Percentiles rank a stretch among this genome's conserved stretches.
Conservation (phyloP, 2,888 invertebrate genomes). For the Caenorhabditis auriculariae region DNA sequence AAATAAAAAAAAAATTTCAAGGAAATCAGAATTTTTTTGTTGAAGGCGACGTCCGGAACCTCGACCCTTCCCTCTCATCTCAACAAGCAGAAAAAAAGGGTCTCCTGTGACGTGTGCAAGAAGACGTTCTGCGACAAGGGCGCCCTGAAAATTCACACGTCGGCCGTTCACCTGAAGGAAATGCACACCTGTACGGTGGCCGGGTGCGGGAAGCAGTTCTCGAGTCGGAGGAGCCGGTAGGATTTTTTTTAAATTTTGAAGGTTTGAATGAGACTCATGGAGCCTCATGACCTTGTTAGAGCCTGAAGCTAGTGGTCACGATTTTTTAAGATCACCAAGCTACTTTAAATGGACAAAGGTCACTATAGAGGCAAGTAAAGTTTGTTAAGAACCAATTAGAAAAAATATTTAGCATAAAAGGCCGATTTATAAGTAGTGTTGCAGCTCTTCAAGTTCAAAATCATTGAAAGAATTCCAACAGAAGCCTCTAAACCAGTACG, state of each 20-base stretch:
- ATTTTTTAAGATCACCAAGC: too few relatives aligned
- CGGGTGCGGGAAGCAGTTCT: slow-evolving; percentile 57
- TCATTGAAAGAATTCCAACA: too few relatives aligned
- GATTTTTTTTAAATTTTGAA: slow-evolving; percentile 5
- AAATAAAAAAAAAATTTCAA: too few relatives aligned
- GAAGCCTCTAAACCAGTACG: too few relatives aligned
- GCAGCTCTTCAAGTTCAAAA: too few relatives aligned
- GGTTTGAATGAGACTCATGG: background rate
- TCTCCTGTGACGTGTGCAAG: slow-evolving; percentile 7
- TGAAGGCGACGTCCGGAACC: too few relatives aligned
- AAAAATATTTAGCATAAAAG: too few relatives aligned
- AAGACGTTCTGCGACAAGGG: slow-evolving; percentile 68
- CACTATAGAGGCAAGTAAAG: background rate
- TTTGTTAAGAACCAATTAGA: background rate
- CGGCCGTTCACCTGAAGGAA: slow-evolving; percentile 95
- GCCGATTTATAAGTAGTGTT: too few relatives aligned
- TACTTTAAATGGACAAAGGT: background rate
- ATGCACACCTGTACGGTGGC: slow-evolving; percentile 97
- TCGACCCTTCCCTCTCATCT: too few relatives aligned
- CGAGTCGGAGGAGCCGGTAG: slow-evolving; percentile 48
- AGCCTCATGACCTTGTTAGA: background rate
- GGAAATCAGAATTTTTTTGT: too few relatives aligned
- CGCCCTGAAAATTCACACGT: slow-evolving; percentile 96
- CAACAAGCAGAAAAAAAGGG: too few relatives aligned
- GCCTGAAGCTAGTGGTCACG: too few relatives aligned